Evolutionary conservation across 2,797 vertebrate species (phyloP), one percentile per base, ranked within the genome.

Genomic region (Phrynocephalus guinanensis): DNA sequence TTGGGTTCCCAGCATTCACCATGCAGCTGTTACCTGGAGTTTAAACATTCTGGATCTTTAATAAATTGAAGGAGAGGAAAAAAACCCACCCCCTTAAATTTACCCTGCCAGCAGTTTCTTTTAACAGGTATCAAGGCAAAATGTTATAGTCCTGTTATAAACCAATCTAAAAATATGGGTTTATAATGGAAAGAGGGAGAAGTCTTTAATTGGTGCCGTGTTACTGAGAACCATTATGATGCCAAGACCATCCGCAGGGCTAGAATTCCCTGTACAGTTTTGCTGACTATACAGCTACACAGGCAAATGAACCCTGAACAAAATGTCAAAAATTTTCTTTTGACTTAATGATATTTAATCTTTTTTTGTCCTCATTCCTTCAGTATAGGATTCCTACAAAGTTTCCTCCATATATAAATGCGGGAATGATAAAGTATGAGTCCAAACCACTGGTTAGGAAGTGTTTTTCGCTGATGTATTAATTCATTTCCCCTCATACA

Each of bases 401-500:
- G 96, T 83, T 95, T 94, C 11, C 95, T 91, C 95, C 90, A 91
- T 91, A 83, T 91, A 84, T 92, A 94, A 94, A 91, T 91, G 66
- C 0, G 92, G 95, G 92, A 82, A 95, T 91, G 94, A 96, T 95
- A 95, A 96, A 95, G 90, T 75, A 67, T 68, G 82, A 85, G 90
- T 28, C 60, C 85, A 93, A 86, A 87, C 52, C 24, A 85, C 90
- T 81, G 83, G 66, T 92, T 93, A 91, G 92, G 93, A 94, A 93
- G 91, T 94, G 83, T 92, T 96, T 96, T 70, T 93, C 93, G 95
- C 95, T 95, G 95, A 95, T 95, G 93, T 94, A 94, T 93, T 96
- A 95, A 97, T 96, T 96, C 88, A 90, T 95, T 96, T 95, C 89
- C 90, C 94, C 95, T 94, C 92, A 87, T 63, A 7, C 88, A 90